Base-by-base conservation (phyloP, 2,797 vertebrate genomes). In the Myotis myotis region DNA sequence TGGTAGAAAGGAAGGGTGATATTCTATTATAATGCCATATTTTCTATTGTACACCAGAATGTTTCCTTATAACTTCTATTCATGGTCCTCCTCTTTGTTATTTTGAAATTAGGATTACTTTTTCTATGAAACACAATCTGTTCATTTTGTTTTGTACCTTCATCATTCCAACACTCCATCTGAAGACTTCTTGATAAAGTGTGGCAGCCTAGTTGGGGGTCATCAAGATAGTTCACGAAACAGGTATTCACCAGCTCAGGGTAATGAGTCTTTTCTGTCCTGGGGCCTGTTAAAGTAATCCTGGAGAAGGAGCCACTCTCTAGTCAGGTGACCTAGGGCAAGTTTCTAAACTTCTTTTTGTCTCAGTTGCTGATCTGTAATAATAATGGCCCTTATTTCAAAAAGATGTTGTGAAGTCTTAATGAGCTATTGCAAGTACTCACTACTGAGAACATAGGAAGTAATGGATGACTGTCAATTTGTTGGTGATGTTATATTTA, bases 341-440 rank as follows among this genome's bases (percentile, higher is more conserved):
- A 62, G 15, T 68, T 92, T 93, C 19, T 78, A 41, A 89, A 74
- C 19, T 84, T 96, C 15, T 91, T 1, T 80, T 83, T 92, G 85
- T 30, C 17, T 89, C 25, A 41, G 13, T 13, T 79, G 28, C 28
- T 91, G 85, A 68, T 51, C n/a, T 78, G 10, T 62, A 91, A 47
- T 41, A 49, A 72, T 41, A 49, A 72, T 9, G 84, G 36, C 1
- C 47, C 30, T 83, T 79, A 47, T 78, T 85, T 87, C 23, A 53
- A 62, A 41, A 72, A 87, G 28, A 55, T 33, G 28, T 76, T 47
- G 6, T 92, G 10, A 68, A 71, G 51, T 72, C 9, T 25, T 87
- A 57, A 60, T 71, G 57, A 64, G 10, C 79, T 86, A 70, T 44
- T 68, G 16, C 1, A 55, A 66, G 25, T 84, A 91, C 38, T 57